Conservation (phyloP, 2,888 invertebrate genomes). For the Ormyrus rosae region DNA sequence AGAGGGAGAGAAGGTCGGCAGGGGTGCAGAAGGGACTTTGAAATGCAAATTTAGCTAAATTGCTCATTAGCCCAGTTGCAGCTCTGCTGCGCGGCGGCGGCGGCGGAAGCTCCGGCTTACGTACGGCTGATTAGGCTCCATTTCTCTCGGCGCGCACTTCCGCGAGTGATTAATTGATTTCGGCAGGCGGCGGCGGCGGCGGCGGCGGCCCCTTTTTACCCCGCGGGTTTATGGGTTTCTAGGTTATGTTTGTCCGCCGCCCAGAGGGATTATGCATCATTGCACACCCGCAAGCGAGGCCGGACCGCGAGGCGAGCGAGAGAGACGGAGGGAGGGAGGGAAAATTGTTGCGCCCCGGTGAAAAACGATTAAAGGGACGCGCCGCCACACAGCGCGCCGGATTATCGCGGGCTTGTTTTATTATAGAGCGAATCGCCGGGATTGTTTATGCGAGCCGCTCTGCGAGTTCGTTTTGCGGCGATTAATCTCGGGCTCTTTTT, state of each 20-base stretch:
- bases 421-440: conserved; percentile 17
- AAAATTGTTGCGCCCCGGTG: conserved; percentile 32
- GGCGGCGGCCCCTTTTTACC: not conserved
- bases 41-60: conserved; percentile 65
- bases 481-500: no score
- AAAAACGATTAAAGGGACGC: conserved; percentile 30
- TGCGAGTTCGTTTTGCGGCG: no score
- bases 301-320: no score
- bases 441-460: not conserved
- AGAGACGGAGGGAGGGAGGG: not conserved
- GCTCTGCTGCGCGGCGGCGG: not conserved
- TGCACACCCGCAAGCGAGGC: not conserved
- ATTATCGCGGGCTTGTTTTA: conserved; percentile 28
- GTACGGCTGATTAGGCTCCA: conserved; percentile 30
- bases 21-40: conserved; percentile 58
- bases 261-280: conserved; percentile 45
- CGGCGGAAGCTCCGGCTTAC: conserved; percentile 47
- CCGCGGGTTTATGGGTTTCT: conserved; percentile 28
- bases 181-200: no score
- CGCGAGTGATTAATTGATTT: conserved; percentile 16
- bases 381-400: conserved; percentile 1
- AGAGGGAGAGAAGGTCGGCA: not conserved
- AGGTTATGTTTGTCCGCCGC: conserved; percentile 12
- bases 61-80: conserved; percentile 63
- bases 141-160: not conserved